phyloP scores from a whole-genome alignment of 1,140 invertebrate species.

The Halictus rubicundus region DNA sequence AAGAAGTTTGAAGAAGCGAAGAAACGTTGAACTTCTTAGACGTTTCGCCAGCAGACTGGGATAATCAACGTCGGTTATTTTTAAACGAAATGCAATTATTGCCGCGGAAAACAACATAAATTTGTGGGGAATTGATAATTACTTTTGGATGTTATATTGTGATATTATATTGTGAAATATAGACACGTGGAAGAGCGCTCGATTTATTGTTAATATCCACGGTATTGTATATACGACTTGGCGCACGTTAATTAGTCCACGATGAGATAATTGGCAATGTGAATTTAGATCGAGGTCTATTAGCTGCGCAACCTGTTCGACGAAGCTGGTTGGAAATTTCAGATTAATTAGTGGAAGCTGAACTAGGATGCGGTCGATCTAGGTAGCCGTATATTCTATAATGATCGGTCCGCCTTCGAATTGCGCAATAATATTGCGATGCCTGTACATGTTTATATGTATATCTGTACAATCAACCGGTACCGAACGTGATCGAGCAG shows the following conservation, averaged over 20 bases:
- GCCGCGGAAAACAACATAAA: no score
- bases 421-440: constrained; percentile 16
- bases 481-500: background rate
- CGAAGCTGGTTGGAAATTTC: constrained; percentile 54
- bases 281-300: constrained; percentile 57
- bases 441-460: background rate
- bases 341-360: constrained; percentile 61
- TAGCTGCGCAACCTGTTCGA: constrained; percentile 39
- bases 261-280: constrained; percentile 57
- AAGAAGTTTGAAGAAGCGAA: no score
- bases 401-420: constrained; percentile 8
- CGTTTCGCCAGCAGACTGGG: no score
- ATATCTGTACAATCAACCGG: no score
- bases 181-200: no score
- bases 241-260: constrained; percentile 55
- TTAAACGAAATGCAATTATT: no score
- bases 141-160: no score
- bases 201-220: background rate
- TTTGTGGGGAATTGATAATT: no score
- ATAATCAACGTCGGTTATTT: no score
- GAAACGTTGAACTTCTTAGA: no score
- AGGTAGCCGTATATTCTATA: constrained; percentile 17
- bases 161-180: no score
- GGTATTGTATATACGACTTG: constrained; percentile 10
- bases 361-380: constrained; percentile 39